Evolutionary conservation across 2,797 vertebrate genomes (phyloP), one percentile per base, ranked within the genome.

Genomic region (Amblyraja radiata): DNA sequence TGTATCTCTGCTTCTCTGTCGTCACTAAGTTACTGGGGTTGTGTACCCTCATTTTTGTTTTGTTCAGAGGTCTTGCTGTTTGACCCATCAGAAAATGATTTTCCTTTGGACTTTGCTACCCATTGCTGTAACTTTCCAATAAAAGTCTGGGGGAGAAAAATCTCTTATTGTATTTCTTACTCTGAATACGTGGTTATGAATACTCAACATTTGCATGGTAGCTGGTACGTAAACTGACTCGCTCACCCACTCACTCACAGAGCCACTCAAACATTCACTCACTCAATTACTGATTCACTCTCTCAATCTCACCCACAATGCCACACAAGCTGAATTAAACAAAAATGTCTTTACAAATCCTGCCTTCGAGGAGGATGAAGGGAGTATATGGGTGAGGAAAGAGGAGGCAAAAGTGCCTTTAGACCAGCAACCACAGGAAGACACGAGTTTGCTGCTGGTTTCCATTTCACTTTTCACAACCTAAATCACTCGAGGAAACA

Each of bases 81-180:
- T 92, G 39, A 74, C 71, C 90, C 90, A 76, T 92, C 76, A 92
- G 14, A 92, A 46, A 25, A 76, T 92, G 94, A 93, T 96, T 96
- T 96, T 94, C 95, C 94, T 94, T 94, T 96, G 95, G 95, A 96
- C 94, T 96, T 96, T 95, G 93, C 96, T 96, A 96, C 95, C 18
- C 95, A 96, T 96, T 96, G 95, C 95, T 97, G 96, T 97, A 97
- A 95, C 96, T 97, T 97, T 97, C 97, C 95, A 97, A 97, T 97
- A 97, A 97, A 97, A 96, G 93, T 83, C 93, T 94, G 65, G 93
- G 95, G 95, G 94, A 79, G 88, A 86, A 94, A 46, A 93, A 92
- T n/a, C 46, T 92, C 11, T 32, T 16, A 1, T 58, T n/a, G 36
- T 10, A 25, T 73, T 74, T 91, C 65, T 28, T 21, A n/a, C 61